Evolutionary conservation across 2,888 invertebrate genomes (phyloP).

Genomic region (Ochropleura leucogaster): DNA sequence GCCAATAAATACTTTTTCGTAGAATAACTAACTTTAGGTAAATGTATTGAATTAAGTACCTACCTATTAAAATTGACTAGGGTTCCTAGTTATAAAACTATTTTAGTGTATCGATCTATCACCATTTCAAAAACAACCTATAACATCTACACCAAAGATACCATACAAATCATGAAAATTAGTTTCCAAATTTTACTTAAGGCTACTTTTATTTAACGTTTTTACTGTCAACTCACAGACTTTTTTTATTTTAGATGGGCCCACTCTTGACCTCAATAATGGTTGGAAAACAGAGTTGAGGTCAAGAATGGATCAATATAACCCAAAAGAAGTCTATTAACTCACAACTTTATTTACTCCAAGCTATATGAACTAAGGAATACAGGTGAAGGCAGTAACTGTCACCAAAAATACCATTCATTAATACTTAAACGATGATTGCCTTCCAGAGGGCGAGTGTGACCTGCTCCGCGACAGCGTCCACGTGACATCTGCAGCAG

Average conservation of each 20-base stretch:
- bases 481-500: constrained; percentile 95
- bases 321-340: too few species aligned
- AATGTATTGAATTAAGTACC: background rate
- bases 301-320: too few species aligned
- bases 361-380: too few species aligned
- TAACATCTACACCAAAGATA: background rate
- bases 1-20: background rate
- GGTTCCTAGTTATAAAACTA: background rate
- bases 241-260: too few species aligned
- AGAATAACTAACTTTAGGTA: background rate
- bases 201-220: background rate
- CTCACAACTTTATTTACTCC: too few species aligned
- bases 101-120: background rate
- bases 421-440: constrained; percentile 7
- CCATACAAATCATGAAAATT: background rate
- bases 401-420: background rate
- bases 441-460: constrained; percentile 80
- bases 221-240: background rate
- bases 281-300: too few species aligned
- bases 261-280: too few species aligned
- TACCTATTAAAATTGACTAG: background rate
- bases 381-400: background rate
- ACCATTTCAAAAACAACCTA: background rate
- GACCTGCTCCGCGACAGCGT: constrained; percentile 91
- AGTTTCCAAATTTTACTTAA: background rate